Evolutionary conservation across 2,888 invertebrate genomes (phyloP), one percentile per base, ranked within the genome.

Genomic region (Pyrochroa serraticornis): DNA sequence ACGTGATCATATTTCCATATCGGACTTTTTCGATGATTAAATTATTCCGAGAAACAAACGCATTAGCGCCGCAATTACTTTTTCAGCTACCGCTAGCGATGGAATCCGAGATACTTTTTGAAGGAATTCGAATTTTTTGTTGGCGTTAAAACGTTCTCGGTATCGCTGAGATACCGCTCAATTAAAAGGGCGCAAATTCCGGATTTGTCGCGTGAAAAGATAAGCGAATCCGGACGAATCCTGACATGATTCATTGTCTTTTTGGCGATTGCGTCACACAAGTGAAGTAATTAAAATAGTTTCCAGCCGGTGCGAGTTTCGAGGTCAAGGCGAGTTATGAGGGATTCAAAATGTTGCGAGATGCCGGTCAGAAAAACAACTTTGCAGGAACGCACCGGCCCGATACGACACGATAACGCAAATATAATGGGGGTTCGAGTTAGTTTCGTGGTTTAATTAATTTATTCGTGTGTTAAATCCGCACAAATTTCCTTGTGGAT

Each of bases 41-140:
- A 53, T 52, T 53, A 46, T 53, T 53, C 53, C 46, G 22, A 53
- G 53, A 53, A 53, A 53, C 53, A 53, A 53, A 53, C 53, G 53
- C 53, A 53, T 53, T 53, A 53, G 53, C 38, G 13, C 33, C 46
- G 53, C 53, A 53, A 53, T 53, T 46, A 46, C 53, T 53, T 53
- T 53, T 53, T 53, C 53, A 46, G 44, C 38, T 44, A 38, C 44
- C 37, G 31, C 38, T 49, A 56, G 30, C 38, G 56, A 56, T 49
- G 49, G 49, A 44, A 45, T 44, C 43, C 37, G 38, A 36, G 42
- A 44, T 50, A 44, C 41, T 49, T 37, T 52, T 36, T 43, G 45
- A 47, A 34, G 34, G 37, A 48, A 48, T 56, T 50, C 48, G 33
- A 36, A 10, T 39, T 54, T 54, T 54, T 54, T 46, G 9, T 38